Conservation (phyloP, 2,888 invertebrate genomes). For the Nomada fabriciana region DNA sequence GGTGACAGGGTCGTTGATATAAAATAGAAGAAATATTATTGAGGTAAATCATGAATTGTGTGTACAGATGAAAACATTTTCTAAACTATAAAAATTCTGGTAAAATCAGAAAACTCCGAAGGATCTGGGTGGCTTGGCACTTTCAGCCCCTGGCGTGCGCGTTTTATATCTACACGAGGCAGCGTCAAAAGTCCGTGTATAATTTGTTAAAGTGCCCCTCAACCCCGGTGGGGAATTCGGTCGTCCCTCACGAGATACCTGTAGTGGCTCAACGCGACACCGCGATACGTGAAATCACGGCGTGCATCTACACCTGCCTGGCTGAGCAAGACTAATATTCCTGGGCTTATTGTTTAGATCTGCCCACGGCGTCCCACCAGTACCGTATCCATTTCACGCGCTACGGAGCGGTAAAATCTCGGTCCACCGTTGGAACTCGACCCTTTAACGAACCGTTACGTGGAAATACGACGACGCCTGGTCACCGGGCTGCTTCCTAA, state of each 20-base stretch:
- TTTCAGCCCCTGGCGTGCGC: background rate
- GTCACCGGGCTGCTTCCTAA: slow-evolving; percentile 35
- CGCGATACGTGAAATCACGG: slow-evolving; percentile 37
- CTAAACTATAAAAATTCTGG: no score
- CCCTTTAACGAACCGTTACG: slow-evolving; percentile 58
- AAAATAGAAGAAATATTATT: no score
- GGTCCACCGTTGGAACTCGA: slow-evolving; percentile 28
- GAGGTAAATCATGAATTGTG: background rate
- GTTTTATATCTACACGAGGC: background rate
- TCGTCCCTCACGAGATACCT: slow-evolving; percentile 24
- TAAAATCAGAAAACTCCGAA: no score
- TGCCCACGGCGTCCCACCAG: slow-evolving; percentile 31
- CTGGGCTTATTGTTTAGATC: slow-evolving; percentile 63
- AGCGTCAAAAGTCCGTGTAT: slow-evolving; percentile 37
- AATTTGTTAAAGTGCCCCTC: slow-evolving; percentile 47
- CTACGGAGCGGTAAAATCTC: slow-evolving; percentile 50
- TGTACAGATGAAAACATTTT: background rate
- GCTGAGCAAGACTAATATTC: slow-evolving; percentile 61
- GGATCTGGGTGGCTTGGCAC: background rate
- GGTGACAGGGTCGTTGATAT: no score
- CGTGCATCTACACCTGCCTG: slow-evolving; percentile 49
- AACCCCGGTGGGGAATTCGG: slow-evolving; percentile 23
- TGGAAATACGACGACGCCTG: slow-evolving; percentile 44
- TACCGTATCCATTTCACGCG: slow-evolving; percentile 65
- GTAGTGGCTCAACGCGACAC: slow-evolving; percentile 41